Evolutionary conservation across 1,140 invertebrate species (phyloP).

Genomic region (Phymastichus coffea): DNA sequence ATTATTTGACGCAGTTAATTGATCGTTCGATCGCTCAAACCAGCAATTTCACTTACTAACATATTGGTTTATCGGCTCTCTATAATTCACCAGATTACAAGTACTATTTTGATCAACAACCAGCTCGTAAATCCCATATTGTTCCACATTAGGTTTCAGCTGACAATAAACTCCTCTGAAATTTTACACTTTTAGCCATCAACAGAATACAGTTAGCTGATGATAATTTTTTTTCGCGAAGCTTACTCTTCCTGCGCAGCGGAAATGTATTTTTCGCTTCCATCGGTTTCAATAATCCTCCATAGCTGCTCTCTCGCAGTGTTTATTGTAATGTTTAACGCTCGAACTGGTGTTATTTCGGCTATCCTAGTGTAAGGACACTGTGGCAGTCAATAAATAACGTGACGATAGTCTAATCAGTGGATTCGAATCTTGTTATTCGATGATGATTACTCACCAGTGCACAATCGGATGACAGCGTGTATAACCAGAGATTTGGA

Average conservation of each 20-base stretch:
- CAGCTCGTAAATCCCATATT: slow-evolving; percentile 75
- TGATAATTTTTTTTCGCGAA: no score
- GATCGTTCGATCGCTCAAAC: no score
- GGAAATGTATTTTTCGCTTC: slow-evolving; percentile 32
- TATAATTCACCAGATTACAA: slow-evolving; percentile 60
- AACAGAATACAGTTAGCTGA: slow-evolving; percentile 29
- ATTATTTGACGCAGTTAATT: no score
- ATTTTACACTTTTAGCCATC: slow-evolving; percentile 31
- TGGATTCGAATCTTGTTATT: not conserved
- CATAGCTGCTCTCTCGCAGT: slow-evolving; percentile 45
- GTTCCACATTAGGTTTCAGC: slow-evolving; percentile 61
- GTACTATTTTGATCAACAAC: slow-evolving; percentile 53
- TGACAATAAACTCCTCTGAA: slow-evolving; percentile 58
- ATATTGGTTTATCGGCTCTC: slow-evolving; percentile 71
- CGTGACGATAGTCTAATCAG: not conserved
- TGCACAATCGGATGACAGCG: slow-evolving; percentile 62
- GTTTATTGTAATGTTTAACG: slow-evolving; percentile 45
- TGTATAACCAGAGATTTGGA: slow-evolving; percentile 55
- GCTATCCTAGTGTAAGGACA: slow-evolving; percentile 56
- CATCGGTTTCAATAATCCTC: slow-evolving; percentile 45
- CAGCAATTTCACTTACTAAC: slow-evolving; percentile 61
- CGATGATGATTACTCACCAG: slow-evolving; percentile 50
- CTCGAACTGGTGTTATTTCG: slow-evolving; percentile 25
- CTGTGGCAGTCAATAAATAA: slow-evolving; percentile 32
- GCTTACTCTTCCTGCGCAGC: slow-evolving; percentile 37